Evolutionary conservation across 2,797 vertebrate species (phyloP).

Genomic region (Glyptemys insculpta): DNA sequence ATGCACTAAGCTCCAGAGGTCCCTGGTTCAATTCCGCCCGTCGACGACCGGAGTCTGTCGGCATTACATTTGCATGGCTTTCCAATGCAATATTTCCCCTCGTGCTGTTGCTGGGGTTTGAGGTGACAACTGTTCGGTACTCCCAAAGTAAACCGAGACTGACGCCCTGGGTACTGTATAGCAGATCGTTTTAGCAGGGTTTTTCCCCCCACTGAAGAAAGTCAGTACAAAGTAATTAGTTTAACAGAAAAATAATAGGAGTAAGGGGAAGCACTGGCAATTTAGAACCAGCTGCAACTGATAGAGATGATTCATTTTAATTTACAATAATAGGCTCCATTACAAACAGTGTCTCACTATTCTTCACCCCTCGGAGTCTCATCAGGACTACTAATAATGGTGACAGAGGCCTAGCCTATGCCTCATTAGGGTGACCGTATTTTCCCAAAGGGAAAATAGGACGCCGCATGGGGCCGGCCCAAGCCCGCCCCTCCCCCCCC

Average conservation of each 20-base stretch:
- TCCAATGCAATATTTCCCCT: slow-evolving; percentile 39
- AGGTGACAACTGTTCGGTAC: slow-evolving; percentile 12
- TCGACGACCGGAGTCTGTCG: too few species aligned
- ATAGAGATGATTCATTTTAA: background rate
- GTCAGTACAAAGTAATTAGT: slow-evolving; percentile 52
- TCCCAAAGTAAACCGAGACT: background rate
- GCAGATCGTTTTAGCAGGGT: slow-evolving; percentile 12
- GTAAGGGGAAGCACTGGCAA: background rate
- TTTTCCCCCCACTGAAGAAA: slow-evolving; percentile 22
- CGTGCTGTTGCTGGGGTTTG: slow-evolving; percentile 49
- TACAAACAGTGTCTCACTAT: background rate
- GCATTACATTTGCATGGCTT: background rate
- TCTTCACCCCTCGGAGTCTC: background rate
- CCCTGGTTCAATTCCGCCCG: too few species aligned
- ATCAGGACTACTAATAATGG: background rate
- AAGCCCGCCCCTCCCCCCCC: rapidly evolving
- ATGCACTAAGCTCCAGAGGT: too few species aligned
- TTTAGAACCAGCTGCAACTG: background rate
- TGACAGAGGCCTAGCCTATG: background rate
- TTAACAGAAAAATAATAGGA: slow-evolving; percentile 37
- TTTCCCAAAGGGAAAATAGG: background rate
- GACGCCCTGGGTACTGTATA: background rate
- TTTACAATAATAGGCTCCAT: background rate
- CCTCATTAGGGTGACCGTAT: too few species aligned
- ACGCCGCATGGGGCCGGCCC: too few species aligned